Base-by-base conservation (phyloP, 2,113 vertebrate species). In the Pangasianodon hypophthalmus region DNA sequence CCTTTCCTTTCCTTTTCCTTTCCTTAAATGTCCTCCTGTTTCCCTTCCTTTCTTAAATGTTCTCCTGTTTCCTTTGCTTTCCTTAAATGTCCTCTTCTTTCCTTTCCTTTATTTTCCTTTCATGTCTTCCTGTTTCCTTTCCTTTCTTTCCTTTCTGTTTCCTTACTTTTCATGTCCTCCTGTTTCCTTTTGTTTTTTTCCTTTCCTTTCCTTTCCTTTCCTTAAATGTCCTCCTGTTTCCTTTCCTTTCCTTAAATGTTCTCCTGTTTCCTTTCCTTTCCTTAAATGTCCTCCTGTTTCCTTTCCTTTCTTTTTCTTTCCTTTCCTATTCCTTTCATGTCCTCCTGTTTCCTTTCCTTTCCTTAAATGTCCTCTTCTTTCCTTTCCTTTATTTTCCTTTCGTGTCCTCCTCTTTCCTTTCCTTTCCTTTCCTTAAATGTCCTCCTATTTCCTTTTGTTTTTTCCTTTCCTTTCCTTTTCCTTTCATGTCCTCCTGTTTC, bases 271-370 rank as follows among this genome's bases (percentile, higher is more conserved):
- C 0, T 4, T 56, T 71, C 8, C 4, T 21, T 21, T 56, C 29
- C 10, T 67, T 13, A 13, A 0, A 26, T 26, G 2, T 62, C 60
- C 60, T 24, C 24, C 29, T 4, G 3, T 13, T 58, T 73, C 37
- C 5, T 14, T 58, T 18, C 60, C 37, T 16, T 16, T 58, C 7
- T 16, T 37, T 58, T 56, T 7, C 11, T 58, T 32, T 83, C 18
- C 8, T n/a, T n/a, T n/a, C n/a, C n/a, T n/a, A n/a, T n/a, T 41
- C 64, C n/a, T 41, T 71, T 18, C 32, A 18, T 84, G 3, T n/a
- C 26, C 67, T 64, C 71, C 60, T 81, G 90, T 62, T 41, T 29
- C 26, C 24, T 92, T 14, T 93, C 11, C 62, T 32, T 21, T 21
- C 71, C 10, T 44, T 64, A 85, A 3, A 6, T 48, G 16, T 19